Evolutionary conservation across 2,797 vertebrate genomes (phyloP).

Genomic region (Lemur catta): DNA sequence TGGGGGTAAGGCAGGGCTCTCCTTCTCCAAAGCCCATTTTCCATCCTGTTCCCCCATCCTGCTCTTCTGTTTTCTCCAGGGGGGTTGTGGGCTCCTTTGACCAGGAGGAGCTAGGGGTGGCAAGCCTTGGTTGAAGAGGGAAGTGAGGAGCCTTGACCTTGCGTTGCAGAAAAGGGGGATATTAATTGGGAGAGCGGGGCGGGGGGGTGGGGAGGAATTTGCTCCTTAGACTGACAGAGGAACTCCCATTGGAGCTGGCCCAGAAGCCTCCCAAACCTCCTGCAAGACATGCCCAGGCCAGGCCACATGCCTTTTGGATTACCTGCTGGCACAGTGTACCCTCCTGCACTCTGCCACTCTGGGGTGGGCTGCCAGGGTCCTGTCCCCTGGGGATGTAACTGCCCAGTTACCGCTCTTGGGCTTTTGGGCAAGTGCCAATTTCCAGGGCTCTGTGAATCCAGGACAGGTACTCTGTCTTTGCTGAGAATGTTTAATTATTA

Average conservation of each 20-base stretch:
- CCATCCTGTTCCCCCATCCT: neutral
- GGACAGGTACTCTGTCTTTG: neutral
- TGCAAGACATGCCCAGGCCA: neutral
- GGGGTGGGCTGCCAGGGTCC: neutral
- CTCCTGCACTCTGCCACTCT: neutral
- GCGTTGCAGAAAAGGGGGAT: neutral
- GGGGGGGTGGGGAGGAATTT: neutral
- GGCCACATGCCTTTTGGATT: neutral
- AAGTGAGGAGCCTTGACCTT: neutral
- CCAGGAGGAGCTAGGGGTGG: neutral
- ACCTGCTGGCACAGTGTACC: neutral
- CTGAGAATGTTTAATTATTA: constrained; percentile 49
- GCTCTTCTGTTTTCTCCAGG: neutral
- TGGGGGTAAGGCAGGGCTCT: neutral
- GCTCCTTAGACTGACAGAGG: neutral
- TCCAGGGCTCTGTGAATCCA: neutral
- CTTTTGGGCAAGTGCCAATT: neutral
- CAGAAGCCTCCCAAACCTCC: neutral
- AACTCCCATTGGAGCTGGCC: neutral
- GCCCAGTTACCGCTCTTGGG: neutral
- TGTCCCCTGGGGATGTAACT: neutral
- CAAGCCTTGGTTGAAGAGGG: neutral
- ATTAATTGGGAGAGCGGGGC: neutral
- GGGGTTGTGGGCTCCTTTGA: neutral
- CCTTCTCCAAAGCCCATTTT: neutral